Evolutionary conservation across 2,797 vertebrate species (phyloP), one percentile per base, ranked within the genome.

Genomic region (Coccyzus lansbergi): DNA sequence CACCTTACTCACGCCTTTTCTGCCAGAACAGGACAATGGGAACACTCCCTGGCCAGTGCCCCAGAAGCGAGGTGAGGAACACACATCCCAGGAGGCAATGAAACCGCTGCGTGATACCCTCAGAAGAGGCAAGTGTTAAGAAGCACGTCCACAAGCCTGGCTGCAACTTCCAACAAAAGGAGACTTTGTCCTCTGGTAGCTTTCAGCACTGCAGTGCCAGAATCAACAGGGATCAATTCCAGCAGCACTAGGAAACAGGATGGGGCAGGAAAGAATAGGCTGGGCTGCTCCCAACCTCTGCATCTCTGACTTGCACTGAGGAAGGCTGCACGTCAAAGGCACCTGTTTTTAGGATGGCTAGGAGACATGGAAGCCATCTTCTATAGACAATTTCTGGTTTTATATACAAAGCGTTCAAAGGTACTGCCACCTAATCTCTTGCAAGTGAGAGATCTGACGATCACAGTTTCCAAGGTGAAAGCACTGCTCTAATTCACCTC

Each of bases 111-210:
- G 0, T 40, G 82, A 70, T 38, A 65, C 13, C 55, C 48, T 4
- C 3, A 59, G 48, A 34, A 52, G 26, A 82, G 17, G 33, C 63
- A 82, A 92, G 67, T 40, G 85, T 49, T 0, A 4, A 51, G 83
- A 25, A 92, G 85, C 91, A 95, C 80, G n/a, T 95, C 87, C 74
- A 9, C 29, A 56, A 0, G 12, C 64, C 26, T 3, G 33, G 67
- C 85, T 62, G 59, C 89, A 62, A 83, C 77, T 91, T 85, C 60
- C 85, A 63, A 88, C 67, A 96, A 95, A 94, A 92, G 70, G 2
- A 64, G 83, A 85, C 83, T 93, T 95, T 97, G 85, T 97, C 64
- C 74, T n/a, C 40, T 4, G 67, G 70, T 63, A 87, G 21, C 52
- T 95, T 86, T 59, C 28, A 67, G 9, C 65, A 42, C 0, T 0